A percentile compares a stretch with the other conserved stretches of the same genome.
Evolutionary conservation across 2,888 invertebrate species (phyloP).

Genomic region (Lepidocyrtinus sp.): DNA sequence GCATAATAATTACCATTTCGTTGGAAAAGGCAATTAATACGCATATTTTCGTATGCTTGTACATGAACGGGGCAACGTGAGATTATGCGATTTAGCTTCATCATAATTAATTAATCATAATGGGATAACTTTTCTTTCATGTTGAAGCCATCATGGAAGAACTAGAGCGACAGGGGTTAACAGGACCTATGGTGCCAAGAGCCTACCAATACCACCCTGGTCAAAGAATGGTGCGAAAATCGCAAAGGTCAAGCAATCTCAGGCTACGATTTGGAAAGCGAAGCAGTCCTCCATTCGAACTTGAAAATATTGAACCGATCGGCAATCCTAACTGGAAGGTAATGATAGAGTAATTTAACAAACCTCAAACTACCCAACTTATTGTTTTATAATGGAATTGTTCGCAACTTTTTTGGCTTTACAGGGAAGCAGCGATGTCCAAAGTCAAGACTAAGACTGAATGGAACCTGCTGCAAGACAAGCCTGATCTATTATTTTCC

Average conservation of each 20-base stretch:
- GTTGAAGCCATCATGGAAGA: slow-evolving; percentile 62
- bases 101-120: too few species aligned
- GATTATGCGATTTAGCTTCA: neutral
- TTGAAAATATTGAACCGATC: slow-evolving; percentile 32
- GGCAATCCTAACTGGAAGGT: slow-evolving; percentile 57
- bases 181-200: slow-evolving; percentile 61
- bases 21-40: neutral
- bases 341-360: neutral
- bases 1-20: neutral
- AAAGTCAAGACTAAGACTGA: slow-evolving; percentile 45
- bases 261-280: slow-evolving; percentile 84
- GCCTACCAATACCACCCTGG: slow-evolving; percentile 52
- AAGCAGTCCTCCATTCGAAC: slow-evolving; percentile 72
- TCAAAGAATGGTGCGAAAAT: slow-evolving; percentile 84
- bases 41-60: neutral
- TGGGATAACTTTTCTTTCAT: neutral
- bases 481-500: slow-evolving; percentile 5
- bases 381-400: too few species aligned
- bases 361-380: too few species aligned
- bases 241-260: slow-evolving; percentile 83
- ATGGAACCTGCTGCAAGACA: slow-evolving; percentile 25
- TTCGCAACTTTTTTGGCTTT: neutral
- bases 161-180: slow-evolving; percentile 62
- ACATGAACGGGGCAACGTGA: neutral
- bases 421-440: slow-evolving; percentile 34